phyloP scores from a whole-genome alignment of 2,113 vertebrate genomes.

The Hippoglossus stenolepis region DNA sequence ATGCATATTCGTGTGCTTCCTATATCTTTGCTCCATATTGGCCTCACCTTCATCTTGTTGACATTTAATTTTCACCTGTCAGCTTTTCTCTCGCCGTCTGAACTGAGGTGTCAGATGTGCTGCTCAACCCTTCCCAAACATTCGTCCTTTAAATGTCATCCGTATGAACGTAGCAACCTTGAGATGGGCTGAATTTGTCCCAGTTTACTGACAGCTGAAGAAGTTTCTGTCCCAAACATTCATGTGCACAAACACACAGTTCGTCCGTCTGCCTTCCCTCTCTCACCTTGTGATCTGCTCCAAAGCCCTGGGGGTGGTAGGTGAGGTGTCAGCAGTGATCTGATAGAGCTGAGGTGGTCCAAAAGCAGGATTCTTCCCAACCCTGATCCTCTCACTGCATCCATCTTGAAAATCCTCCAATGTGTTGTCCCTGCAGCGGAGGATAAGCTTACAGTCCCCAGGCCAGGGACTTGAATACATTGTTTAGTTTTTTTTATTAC shows the following conservation, averaged over 20 bases:
- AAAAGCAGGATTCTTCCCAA: conserved; percentile 63
- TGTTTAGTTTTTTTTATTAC: not conserved
- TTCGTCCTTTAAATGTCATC: conserved; percentile 58
- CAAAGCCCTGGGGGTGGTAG: conserved; percentile 59
- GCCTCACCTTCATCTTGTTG: conserved; percentile 57
- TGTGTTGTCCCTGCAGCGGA: conserved; percentile 36
- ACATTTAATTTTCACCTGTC: conserved; percentile 73
- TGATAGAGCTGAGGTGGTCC: conserved; percentile 72
- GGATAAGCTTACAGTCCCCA: conserved; percentile 40
- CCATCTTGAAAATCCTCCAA: conserved; percentile 57
- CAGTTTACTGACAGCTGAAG: conserved; percentile 14
- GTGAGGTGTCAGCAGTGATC: conserved; percentile 75
- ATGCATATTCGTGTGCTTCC: not conserved
- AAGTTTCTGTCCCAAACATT: conserved; percentile 27
- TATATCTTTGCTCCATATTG: conserved; percentile 31
- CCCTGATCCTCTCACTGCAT: conserved; percentile 61
- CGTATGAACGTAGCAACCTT: conserved; percentile 50
- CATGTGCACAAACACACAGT: conserved; percentile 2
- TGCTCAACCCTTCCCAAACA: conserved; percentile 38
- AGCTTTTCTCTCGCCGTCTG: conserved; percentile 55
- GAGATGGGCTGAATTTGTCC: conserved; percentile 29
- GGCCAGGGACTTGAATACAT: conserved; percentile 33
- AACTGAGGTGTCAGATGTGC: conserved; percentile 58
- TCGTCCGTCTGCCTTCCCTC: conserved; percentile 23
- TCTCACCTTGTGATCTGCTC: conserved; percentile 55